Evolutionary conservation across 2,113 vertebrate species (phyloP).

Genomic region (Motacilla alba): DNA sequence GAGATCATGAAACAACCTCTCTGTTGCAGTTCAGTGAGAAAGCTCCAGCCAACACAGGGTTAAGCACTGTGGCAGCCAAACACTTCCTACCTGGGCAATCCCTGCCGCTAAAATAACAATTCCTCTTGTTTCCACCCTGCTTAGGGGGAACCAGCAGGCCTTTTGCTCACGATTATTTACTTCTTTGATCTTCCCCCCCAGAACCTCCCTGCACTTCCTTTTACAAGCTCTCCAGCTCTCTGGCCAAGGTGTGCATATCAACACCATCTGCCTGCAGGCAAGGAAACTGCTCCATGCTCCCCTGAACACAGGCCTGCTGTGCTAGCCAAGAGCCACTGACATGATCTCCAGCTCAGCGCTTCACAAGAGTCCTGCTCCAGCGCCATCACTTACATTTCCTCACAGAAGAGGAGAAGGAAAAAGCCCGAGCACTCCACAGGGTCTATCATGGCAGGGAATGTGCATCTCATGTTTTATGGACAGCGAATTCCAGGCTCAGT

Average conservation of each 20-base stretch:
- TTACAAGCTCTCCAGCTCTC: conserved; percentile 32
- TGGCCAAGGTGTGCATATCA: conserved; percentile 39
- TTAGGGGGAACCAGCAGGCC: conserved; percentile 14
- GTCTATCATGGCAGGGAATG: not conserved
- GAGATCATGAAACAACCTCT: not conserved
- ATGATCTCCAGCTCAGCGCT: conserved; percentile 4
- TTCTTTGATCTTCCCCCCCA: conserved; percentile 59
- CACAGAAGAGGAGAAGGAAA: not conserved
- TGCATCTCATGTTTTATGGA: not conserved
- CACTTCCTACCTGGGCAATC: not conserved
- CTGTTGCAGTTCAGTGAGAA: not conserved
- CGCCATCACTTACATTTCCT: not conserved
- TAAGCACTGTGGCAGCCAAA: not conserved
- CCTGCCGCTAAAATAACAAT: conserved; percentile 23
- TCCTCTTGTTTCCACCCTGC: conserved; percentile 3
- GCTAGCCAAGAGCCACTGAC: not conserved
- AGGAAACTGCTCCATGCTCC: not conserved
- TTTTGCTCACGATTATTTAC: conserved; percentile 50
- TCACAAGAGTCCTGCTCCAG: not conserved
- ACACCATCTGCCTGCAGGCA: conserved; percentile 45
- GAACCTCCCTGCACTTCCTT: conserved; percentile 40
- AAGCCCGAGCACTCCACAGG: not conserved
- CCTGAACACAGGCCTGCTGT: conserved; percentile 20
- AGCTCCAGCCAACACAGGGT: not conserved
- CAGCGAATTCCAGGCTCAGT: not conserved